A percentile compares a stretch with the other conserved stretches of the same genome.
Conservation (phyloP, 2,888 invertebrate genomes). For the Himalopsyche japonica region DNA sequence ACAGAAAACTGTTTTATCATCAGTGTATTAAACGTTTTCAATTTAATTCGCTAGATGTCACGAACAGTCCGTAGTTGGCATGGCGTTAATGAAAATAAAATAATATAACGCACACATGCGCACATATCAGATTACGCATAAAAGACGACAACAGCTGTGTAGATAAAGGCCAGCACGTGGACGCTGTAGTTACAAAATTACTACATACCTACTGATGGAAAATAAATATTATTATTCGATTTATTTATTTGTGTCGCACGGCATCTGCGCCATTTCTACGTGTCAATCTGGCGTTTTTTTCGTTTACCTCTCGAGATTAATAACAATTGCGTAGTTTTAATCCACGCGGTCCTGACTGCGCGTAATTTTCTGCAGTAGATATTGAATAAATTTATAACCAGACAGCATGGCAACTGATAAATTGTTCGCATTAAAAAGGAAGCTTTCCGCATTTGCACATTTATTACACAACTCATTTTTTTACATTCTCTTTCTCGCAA, state of each 20-base stretch:
- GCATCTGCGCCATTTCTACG: background rate
- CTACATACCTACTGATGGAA: background rate
- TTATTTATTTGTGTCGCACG: background rate
- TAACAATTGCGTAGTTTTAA: background rate
- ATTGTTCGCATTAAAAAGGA: background rate
- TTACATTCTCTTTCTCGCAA: background rate
- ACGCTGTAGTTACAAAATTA: background rate
- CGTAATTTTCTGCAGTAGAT: background rate
- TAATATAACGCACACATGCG: background rate
- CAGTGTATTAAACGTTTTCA: background rate
- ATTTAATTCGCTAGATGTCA: conserved; percentile 14
- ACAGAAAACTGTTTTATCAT: background rate
- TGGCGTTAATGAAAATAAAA: background rate
- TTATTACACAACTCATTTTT: background rate
- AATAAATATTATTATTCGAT: background rate
- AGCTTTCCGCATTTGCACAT: background rate
- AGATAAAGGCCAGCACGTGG: conserved; percentile 10
- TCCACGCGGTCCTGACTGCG: background rate
- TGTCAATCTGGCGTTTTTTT: background rate
- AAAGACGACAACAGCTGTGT: background rate
- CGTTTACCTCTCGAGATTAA: background rate
- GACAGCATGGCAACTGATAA: background rate
- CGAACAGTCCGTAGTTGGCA: background rate
- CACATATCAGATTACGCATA: background rate
- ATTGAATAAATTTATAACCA: background rate